phyloP scores from a whole-genome alignment of 2,797 vertebrate genomes.

The Benthosema pterotum region DNA sequence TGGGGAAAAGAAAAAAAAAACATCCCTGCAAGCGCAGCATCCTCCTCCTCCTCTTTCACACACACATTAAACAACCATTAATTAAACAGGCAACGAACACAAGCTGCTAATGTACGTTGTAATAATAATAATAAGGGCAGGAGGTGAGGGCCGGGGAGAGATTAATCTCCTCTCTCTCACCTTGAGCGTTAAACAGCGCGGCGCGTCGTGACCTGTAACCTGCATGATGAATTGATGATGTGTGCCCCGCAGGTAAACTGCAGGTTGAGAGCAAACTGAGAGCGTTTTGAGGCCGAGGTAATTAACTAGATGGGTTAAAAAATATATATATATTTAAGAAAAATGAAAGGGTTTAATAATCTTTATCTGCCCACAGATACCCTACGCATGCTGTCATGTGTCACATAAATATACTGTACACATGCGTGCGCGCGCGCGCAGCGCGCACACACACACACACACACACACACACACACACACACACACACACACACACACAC shows the following conservation, averaged over 20 bases:
- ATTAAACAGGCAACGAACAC: constrained; percentile 67
- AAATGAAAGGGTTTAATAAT: background rate
- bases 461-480: too few species aligned
- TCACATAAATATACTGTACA: too few species aligned
- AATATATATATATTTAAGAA: too few species aligned
- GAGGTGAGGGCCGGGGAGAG: constrained; percentile 43
- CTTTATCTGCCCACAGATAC: too few species aligned
- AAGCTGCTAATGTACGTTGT: constrained; percentile 71
- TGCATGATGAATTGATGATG: constrained; percentile 43
- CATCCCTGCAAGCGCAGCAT: background rate
- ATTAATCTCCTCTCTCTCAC: constrained; percentile 65
- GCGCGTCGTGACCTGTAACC: constrained; percentile 36
- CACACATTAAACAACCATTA: constrained; percentile 55
- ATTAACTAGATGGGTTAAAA: constrained; percentile 40
- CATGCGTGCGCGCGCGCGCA: too few species aligned
- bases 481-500: too few species aligned
- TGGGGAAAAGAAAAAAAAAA: constrained; percentile 24
- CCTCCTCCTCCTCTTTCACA: too few species aligned
- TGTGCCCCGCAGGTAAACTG: constrained; percentile 39
- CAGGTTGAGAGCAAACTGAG: constrained; percentile 34
- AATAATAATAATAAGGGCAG: constrained; percentile 66
- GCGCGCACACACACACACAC: too few species aligned
- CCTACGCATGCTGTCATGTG: too few species aligned
- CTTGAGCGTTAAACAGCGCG: constrained; percentile 52
- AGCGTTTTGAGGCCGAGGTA: constrained; percentile 44